Base-by-base conservation (phyloP, 2,113 vertebrate genomes). In the Hiodon tergisus region DNA sequence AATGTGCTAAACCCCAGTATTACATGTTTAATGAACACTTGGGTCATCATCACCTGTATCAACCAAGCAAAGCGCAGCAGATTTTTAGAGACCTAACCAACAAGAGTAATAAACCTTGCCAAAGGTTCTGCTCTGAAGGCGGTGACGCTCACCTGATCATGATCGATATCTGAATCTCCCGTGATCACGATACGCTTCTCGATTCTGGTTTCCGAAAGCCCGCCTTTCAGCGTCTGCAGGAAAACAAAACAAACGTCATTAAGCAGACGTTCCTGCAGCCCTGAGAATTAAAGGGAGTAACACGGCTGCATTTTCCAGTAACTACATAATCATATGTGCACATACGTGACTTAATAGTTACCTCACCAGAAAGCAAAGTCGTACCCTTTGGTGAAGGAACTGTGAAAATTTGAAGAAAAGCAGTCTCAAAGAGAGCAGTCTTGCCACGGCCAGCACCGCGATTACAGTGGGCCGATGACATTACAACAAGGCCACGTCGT, bases 171-270 rank as follows among this genome's bases (percentile, higher is more conserved):
- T 10, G 94, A 92, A 90, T 99, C 97, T 67, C 97, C 97, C 2
- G 95, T 97, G 78, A 99, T 99, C 79, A 99, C 96, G 74, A 99
- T 99, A 74, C 97, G 96, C 75, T 99, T 99, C 84, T 99, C 97
- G 82, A 99, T 99, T 90, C 97, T 94, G 6, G 97, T 99, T 92
- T 99, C 97, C 6, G 97, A 98, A 57, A 98, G 92, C 14, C 97
- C 97, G 59, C 95, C 97, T 89, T 98, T 99, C 73, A 95, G 88
- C 69, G 90, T 94, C 94, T 95, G 81, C 3, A 83, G 65, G 31
- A 31, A 31, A 31, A 67, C 16, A 7, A 80, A 54, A 86, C 10
- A 84, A 71, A 3, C 80, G 7, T 10, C 4, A 48, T 50, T 14
- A 68, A 68, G 13, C 13, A 5, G 11, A 4, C 8, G 7, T 6